A percentile compares a stretch with the other conserved stretches of the same genome.
Conservation (phyloP, 1,140 invertebrate species). For the Rhyzopertha dominica region DNA sequence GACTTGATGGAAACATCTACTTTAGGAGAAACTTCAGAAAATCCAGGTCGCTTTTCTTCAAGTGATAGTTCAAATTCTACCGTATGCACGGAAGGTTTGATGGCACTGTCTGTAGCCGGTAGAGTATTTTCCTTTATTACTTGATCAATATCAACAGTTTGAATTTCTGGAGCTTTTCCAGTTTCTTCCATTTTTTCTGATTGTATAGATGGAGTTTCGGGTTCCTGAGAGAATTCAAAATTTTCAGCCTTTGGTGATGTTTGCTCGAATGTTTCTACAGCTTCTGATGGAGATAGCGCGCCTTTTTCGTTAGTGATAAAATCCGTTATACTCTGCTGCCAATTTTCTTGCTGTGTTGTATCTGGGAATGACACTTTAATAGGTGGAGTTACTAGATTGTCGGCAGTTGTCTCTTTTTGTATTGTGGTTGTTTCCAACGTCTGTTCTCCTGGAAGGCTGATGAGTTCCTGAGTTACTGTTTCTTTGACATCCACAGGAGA, state of each 20-base stretch:
- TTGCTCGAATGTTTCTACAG: constrained; percentile 10
- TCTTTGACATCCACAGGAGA: background rate
- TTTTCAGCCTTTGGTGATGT: constrained; percentile 16
- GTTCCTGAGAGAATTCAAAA: constrained; percentile 17
- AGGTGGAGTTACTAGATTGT: background rate
- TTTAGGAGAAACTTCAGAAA: constrained; percentile 27
- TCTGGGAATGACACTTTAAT: too few relatives aligned
- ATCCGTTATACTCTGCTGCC: too few relatives aligned
- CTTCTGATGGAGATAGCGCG: background rate
- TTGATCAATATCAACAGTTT: constrained; percentile 19
- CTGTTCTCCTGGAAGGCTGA: constrained; percentile 1
- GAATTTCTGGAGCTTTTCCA: constrained; percentile 15
- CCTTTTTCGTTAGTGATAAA: background rate
- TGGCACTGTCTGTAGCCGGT: constrained; percentile 17
- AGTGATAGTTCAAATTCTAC: constrained; percentile 41
- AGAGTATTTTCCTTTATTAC: constrained; percentile 8
- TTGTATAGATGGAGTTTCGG: background rate
- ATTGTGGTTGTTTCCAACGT: background rate
- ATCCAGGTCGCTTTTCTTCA: constrained; percentile 36
- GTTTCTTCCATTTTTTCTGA: background rate
- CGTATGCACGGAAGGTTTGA: too few relatives aligned
- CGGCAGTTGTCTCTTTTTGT: background rate
- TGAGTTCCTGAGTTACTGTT: constrained; percentile 1
- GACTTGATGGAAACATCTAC: constrained; percentile 31
- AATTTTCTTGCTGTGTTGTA: background rate